phyloP scores from a whole-genome alignment of 2,888 invertebrate species.

The Hoplodrina blanda region DNA sequence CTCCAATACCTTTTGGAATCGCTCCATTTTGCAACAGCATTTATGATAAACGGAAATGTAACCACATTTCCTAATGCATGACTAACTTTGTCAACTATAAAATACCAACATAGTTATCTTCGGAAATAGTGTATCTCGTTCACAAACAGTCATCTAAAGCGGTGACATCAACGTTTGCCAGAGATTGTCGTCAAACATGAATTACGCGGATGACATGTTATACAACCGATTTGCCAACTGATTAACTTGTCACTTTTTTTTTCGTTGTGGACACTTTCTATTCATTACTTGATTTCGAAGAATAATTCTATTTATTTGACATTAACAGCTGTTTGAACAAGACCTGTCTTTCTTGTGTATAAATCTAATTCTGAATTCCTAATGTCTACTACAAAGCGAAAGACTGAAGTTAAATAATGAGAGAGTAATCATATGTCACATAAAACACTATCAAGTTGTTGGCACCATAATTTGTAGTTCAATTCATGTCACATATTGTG shows the following conservation, averaged over 20 bases:
- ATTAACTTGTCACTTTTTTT: conserved; percentile 64
- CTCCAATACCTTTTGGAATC: conserved; percentile 48
- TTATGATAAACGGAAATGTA: conserved; percentile 54
- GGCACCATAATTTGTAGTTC: conserved; percentile 5
- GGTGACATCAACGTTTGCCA: conserved; percentile 72
- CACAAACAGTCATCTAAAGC: conserved; percentile 51
- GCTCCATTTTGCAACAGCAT: conserved; percentile 47
- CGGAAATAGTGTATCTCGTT: conserved; percentile 49
- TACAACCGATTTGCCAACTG: conserved; percentile 67
- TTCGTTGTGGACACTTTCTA: conserved; percentile 51
- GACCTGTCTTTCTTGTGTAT: conserved; percentile 13
- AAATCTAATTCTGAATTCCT: conserved; percentile 28
- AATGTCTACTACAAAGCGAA: conserved; percentile 14
- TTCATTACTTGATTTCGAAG: conserved; percentile 38
- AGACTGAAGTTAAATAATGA: conserved; percentile 15
- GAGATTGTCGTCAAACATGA: conserved; percentile 64
- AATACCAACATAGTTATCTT: conserved; percentile 50
- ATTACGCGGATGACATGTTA: conserved; percentile 66
- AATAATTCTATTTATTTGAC: conserved; percentile 37
- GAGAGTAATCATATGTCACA: conserved; percentile 11
- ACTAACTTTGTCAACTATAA: conserved; percentile 56
- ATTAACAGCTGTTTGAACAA: conserved; percentile 36
- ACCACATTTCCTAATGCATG: conserved; percentile 55
- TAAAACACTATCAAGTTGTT: conserved; percentile 13
- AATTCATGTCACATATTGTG: not conserved